These are phyloP conservation scores for Nomada ferruginata DNA, from an alignment of 2,888 invertebrate genomes.

Conservation along the genomic window DNA sequence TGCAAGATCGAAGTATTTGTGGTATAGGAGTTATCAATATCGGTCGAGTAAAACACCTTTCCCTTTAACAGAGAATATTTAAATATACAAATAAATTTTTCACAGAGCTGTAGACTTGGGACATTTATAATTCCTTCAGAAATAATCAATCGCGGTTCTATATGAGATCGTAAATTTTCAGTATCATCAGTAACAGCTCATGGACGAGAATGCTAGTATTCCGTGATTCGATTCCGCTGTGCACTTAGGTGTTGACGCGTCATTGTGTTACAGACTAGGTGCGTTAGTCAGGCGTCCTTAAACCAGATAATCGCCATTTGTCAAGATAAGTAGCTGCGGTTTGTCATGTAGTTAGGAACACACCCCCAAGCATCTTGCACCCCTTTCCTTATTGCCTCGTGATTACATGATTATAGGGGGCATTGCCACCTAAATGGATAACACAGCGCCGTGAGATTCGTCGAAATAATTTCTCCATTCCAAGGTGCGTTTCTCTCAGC, in stretches of 20 bases:
- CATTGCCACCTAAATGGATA: not conserved
- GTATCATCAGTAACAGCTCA: too few relatives aligned
- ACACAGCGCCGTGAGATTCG: not conserved
- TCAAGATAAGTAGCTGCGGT: slow-evolving; percentile 69
- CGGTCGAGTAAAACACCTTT: too few relatives aligned
- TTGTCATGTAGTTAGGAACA: slow-evolving; percentile 40
- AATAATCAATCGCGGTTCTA: not conserved
- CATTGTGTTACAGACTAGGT: slow-evolving; percentile 68
- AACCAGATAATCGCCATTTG: slow-evolving; percentile 67
- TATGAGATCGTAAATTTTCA: too few relatives aligned
- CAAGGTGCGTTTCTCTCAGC: not conserved
- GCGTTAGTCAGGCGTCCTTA: slow-evolving; percentile 59
- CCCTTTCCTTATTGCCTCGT: slow-evolving; percentile 34
- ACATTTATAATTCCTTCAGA: not conserved
- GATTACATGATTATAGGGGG: slow-evolving; percentile 7
- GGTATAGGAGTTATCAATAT: too few relatives aligned
- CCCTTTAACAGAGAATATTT: too few relatives aligned
- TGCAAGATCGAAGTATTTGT: too few relatives aligned
- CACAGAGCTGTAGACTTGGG: too few relatives aligned
- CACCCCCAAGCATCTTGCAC: slow-evolving; percentile 47
- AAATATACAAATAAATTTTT: too few relatives aligned
- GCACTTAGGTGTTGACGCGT: slow-evolving; percentile 59
- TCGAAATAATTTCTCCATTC: not conserved
- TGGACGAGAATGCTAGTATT: not conserved
- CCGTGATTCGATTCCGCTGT: not conserved